Conservation (phyloP, 2,113 vertebrate species). For the Catharus fuscescens region DNA sequence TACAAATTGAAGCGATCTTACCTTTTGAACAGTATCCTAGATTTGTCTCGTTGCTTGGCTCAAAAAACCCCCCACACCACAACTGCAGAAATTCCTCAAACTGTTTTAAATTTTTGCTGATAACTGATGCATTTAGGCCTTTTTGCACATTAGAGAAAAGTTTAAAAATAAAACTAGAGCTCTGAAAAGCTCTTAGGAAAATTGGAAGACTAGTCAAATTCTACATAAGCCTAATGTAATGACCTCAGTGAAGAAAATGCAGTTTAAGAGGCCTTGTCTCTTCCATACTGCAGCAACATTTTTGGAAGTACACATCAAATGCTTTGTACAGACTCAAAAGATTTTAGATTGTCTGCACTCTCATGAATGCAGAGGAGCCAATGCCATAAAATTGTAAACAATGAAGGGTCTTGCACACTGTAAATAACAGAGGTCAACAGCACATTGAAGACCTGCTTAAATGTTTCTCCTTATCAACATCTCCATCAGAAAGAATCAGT, state of each 20-base stretch:
- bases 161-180: not conserved
- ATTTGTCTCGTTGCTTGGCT: not conserved
- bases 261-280: not conserved
- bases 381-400: not conserved
- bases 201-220: not conserved
- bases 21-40: not conserved
- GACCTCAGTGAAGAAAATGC: not conserved
- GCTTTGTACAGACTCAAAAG: not conserved
- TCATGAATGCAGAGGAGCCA: not conserved
- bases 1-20: not conserved
- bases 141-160: not conserved
- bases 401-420: not conserved
- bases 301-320: not conserved
- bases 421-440: not conserved
- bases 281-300: not conserved
- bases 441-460: not conserved
- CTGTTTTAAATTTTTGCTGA: not conserved
- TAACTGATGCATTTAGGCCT: not conserved
- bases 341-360: not conserved
- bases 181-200: not conserved
- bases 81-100: not conserved
- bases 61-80: not conserved
- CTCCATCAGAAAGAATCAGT: not conserved
- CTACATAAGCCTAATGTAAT: not conserved
- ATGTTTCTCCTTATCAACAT: not conserved